Percentiles rank a stretch among this genome's conserved stretches.
phyloP scores from a whole-genome alignment of 2,797 vertebrate species.

The Leuciscus waleckii region DNA sequence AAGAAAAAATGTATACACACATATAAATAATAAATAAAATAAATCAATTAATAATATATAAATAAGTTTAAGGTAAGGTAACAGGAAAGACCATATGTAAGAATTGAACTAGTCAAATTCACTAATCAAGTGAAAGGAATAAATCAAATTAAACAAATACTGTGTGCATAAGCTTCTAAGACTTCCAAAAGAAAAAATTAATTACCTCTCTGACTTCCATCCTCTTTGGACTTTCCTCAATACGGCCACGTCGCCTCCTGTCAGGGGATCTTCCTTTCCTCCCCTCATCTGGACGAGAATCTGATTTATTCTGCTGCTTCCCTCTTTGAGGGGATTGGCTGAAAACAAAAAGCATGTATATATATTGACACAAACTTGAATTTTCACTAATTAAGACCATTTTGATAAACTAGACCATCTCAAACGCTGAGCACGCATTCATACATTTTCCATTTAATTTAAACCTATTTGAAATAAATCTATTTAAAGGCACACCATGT shows the following conservation, averaged over 20 bases:
- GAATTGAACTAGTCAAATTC: neutral
- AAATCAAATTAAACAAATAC: neutral
- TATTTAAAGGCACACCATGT: no score
- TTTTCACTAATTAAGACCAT: neutral
- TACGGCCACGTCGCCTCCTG: slow-evolving; percentile 62
- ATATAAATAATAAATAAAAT: neutral
- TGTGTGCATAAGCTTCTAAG: neutral
- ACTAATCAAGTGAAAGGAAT: neutral
- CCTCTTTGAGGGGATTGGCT: slow-evolving; percentile 68
- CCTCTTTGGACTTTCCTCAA: slow-evolving; percentile 67
- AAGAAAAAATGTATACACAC: neutral
- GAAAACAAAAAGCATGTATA: slow-evolving; percentile 17
- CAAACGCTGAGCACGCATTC: neutral
- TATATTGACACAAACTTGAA: neutral
- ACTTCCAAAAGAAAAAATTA: neutral
- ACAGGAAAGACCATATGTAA: neutral
- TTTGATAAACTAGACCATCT: neutral
- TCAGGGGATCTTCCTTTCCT: slow-evolving; percentile 73
- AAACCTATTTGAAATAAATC: neutral
- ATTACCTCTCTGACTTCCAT: slow-evolving; percentile 67
- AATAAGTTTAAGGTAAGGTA: neutral
- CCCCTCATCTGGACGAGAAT: slow-evolving; percentile 61
- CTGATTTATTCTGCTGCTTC: slow-evolving; percentile 63
- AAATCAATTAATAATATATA: neutral
- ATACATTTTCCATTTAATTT: neutral